Percentiles rank a stretch among this genome's conserved stretches.
Conservation (phyloP, 2,113 vertebrate species). For the Dendropsophus ebraccatus region DNA sequence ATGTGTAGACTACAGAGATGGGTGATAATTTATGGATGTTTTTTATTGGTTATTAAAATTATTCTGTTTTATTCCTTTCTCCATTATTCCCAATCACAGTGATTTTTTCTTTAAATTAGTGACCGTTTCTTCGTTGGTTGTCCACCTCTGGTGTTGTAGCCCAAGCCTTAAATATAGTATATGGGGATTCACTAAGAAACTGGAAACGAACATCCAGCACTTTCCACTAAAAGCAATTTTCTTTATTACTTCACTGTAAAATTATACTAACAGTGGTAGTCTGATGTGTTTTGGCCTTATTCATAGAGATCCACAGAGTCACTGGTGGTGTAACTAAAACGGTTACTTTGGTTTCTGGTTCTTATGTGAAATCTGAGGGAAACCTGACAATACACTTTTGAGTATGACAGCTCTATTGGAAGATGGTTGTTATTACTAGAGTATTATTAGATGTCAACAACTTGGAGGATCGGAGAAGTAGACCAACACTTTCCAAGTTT, state of each 20-base stretch:
- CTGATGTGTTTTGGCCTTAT: too few relatives aligned
- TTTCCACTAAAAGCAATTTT: too few relatives aligned
- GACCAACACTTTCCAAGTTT: neutral
- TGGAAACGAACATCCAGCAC: too few relatives aligned
- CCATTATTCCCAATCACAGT: neutral
- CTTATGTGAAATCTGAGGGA: neutral
- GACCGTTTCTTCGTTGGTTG: neutral
- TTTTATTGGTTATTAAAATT: slow-evolving; percentile 21
- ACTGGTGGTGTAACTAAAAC: too few relatives aligned
- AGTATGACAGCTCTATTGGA: neutral
- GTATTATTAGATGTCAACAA: too few relatives aligned
- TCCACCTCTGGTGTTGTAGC: neutral
- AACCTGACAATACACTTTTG: neutral
- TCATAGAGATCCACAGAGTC: too few relatives aligned
- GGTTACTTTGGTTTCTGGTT: neutral
- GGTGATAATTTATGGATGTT: neutral
- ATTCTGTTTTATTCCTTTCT: neutral
- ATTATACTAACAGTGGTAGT: too few relatives aligned
- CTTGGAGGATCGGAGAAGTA: neutral
- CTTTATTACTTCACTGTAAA: too few relatives aligned
- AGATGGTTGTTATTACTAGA: neutral
- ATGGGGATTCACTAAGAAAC: too few relatives aligned
- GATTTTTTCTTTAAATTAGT: neutral
- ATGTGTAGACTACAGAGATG: neutral
- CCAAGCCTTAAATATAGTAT: too few relatives aligned